phyloP scores from a whole-genome alignment of 2,113 vertebrate species.

The Serilophus lunatus region DNA sequence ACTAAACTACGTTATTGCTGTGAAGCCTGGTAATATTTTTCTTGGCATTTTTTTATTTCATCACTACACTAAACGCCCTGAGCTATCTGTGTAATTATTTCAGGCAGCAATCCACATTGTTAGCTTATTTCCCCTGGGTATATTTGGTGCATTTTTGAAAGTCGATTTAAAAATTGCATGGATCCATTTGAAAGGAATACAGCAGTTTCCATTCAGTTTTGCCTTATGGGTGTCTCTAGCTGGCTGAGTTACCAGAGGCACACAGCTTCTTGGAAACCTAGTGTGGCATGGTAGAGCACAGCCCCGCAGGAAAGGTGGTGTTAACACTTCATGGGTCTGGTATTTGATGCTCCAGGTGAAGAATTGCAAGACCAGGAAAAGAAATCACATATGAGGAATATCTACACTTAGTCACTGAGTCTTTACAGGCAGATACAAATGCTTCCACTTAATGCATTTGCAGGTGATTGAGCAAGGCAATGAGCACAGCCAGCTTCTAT shows the following conservation, averaged over 20 bases:
- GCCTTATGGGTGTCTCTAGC: neutral
- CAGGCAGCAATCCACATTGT: neutral
- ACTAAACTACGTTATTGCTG: neutral
- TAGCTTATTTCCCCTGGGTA: constrained; percentile 3
- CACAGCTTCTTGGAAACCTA: neutral
- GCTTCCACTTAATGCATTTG: neutral
- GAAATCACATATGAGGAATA: neutral
- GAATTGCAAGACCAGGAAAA: neutral
- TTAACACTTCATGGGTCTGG: constrained; percentile 4
- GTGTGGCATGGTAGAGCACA: neutral
- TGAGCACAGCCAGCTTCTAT: neutral
- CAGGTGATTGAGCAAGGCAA: neutral
- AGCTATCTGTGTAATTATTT: constrained; percentile 19
- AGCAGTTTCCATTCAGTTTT: neutral
- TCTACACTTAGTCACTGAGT: neutral
- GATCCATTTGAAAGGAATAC: neutral
- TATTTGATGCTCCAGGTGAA: constrained; percentile 10
- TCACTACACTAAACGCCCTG: neutral
- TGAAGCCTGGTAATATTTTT: neutral
- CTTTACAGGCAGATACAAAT: neutral
- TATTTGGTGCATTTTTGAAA: neutral
- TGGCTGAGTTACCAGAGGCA: neutral
- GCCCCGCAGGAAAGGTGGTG: constrained; percentile 26
- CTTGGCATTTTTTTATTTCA: neutral
- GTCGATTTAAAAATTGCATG: neutral